Conservation (phyloP, 2,888 invertebrate species). For the Tetanocera ferruginea region DNA sequence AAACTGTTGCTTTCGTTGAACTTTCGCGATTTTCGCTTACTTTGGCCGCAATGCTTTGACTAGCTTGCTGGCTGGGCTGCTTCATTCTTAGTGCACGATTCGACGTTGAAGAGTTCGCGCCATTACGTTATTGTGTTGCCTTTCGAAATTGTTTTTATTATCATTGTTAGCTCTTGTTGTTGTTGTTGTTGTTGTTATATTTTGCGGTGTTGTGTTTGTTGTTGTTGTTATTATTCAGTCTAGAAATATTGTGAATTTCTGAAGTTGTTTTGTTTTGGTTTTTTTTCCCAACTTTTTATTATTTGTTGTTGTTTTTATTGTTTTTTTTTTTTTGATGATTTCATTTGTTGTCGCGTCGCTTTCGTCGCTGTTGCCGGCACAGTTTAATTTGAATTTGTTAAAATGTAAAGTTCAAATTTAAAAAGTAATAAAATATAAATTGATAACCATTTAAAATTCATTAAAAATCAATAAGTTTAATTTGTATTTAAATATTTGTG, state of each 20-base stretch:
- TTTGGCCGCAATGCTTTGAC: slow-evolving; percentile 11
- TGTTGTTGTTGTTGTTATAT: slow-evolving; percentile 25
- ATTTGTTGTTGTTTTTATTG: too few species aligned
- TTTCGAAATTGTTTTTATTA: slow-evolving; percentile 27
- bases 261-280: neutral
- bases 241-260: neutral
- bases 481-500: neutral
- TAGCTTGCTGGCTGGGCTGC: slow-evolving; percentile 33
- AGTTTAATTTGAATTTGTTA: too few species aligned
- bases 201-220: neutral
- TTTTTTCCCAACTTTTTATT: neutral
- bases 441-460: too few species aligned
- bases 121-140: slow-evolving; percentile 23
- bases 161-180: slow-evolving; percentile 14
- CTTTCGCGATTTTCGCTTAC: slow-evolving; percentile 13
- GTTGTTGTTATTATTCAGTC: neutral
- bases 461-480: neutral
- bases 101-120: slow-evolving; percentile 50
- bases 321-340: too few species aligned
- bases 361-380: too few species aligned
- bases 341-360: too few species aligned
- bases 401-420: too few species aligned
- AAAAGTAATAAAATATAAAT: too few species aligned
- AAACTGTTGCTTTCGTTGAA: slow-evolving; percentile 22
- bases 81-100: slow-evolving; percentile 45